Percentiles rank a stretch among this genome's conserved stretches.
phyloP scores from a whole-genome alignment of 2,113 vertebrate genomes.

The Potamarius usumacintae region DNA sequence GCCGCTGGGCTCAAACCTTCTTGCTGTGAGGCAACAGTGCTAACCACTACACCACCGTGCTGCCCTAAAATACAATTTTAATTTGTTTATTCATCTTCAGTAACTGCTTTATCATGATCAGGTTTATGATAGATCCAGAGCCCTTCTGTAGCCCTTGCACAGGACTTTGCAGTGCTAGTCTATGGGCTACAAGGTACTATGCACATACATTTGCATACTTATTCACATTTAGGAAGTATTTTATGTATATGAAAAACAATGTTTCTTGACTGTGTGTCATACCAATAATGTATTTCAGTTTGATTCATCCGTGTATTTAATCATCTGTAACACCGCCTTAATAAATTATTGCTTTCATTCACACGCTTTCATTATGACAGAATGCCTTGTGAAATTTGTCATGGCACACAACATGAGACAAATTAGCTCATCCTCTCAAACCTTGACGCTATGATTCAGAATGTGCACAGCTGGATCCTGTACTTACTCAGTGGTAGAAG shows the following conservation, averaged over 20 bases:
- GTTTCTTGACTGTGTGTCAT: background rate
- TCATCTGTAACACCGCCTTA: background rate
- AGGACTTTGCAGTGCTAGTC: background rate
- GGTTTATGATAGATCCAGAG: background rate
- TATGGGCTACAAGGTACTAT: background rate
- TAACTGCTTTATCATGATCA: background rate
- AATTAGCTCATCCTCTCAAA: background rate
- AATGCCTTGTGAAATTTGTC: background rate
- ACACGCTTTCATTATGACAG: background rate
- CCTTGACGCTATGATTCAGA: slow-evolving; percentile 8
- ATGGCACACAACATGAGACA: background rate
- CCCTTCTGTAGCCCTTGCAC: background rate
- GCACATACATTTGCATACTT: too few relatives aligned
- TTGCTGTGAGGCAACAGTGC: too few relatives aligned
- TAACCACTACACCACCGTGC: too few relatives aligned
- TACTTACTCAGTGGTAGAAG: background rate
- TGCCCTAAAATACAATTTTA: background rate
- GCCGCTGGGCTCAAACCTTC: too few relatives aligned
- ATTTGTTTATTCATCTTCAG: background rate
- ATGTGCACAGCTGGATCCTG: background rate
- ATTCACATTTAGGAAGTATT: too few relatives aligned
- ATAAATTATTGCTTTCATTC: background rate
- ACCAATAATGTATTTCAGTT: background rate
- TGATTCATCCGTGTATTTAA: background rate
- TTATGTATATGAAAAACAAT: background rate